A percentile compares a stretch with the other conserved stretches of the same genome.
Evolutionary conservation across 2,888 invertebrate genomes (phyloP).

Genomic region (Drosophila emarginata): DNA sequence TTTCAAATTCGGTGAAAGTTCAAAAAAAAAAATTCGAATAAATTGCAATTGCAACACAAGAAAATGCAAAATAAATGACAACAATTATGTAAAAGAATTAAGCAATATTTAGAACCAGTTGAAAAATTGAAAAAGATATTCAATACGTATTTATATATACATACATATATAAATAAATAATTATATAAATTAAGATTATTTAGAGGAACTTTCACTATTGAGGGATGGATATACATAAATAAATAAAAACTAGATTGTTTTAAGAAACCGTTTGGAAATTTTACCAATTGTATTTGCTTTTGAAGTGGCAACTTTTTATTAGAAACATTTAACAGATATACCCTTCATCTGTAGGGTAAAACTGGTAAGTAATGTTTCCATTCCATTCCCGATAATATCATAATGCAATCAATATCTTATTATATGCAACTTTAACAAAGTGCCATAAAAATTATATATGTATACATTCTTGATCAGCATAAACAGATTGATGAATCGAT

Average conservation of each 20-base stretch:
- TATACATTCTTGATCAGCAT: too few species aligned
- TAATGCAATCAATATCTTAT: too few species aligned
- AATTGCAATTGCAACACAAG: neutral
- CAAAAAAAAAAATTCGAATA: neutral
- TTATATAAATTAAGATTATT: constrained; percentile 2
- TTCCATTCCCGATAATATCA: too few species aligned
- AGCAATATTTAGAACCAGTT: neutral
- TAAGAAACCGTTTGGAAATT: neutral
- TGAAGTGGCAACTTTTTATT: neutral
- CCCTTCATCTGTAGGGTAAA: neutral
- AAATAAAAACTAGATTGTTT: constrained; percentile 13
- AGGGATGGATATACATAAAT: neutral
- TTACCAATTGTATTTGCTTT: neutral
- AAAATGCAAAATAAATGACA: constrained; percentile 6
- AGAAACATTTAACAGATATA: neutral
- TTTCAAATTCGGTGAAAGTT: neutral
- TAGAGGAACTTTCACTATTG: constrained; percentile 2
- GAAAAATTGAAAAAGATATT: neutral
- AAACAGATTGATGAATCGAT: too few species aligned
- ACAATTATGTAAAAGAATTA: neutral
- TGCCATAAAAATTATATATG: too few species aligned
- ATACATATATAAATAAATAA: neutral
- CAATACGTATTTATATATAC: neutral
- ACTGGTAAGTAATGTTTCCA: too few species aligned
- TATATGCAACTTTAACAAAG: too few species aligned